Evolutionary conservation across 2,797 vertebrate species (phyloP), one percentile per base, ranked within the genome.

Genomic region (Enteromius treurensis): DNA sequence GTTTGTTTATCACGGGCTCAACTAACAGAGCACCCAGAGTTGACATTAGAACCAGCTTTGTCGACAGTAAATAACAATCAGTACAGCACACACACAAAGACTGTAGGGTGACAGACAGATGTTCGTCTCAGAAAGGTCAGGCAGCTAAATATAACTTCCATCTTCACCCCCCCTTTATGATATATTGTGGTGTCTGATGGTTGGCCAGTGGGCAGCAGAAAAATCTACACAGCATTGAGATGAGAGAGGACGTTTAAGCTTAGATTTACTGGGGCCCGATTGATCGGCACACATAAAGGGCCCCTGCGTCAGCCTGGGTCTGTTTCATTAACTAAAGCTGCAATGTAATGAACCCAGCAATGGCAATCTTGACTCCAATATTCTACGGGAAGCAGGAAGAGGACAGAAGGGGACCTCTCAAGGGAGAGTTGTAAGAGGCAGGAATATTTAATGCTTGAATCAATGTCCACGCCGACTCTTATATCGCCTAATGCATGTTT

Each of bases 401-500:
- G 34, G 47, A 42, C 47, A 69, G 53, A 60, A 62, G 26, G 47
- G 74, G 76, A 71, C 29, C 40, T 62, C 45, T 55, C 13, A 47
- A 15, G 49, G 75, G 55, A 81, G 34, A 69, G 79, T 47, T 83
- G 76, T 86, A 82, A 89, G 75, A 73, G 11, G 67, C 69, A 62
- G 77, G 47, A 58, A 85, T 68, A 78, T 86, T 96, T 95, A 93
- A 93, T 92, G 90, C 93, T 94, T 96, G 96, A 97, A 97, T 97
- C 96, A 96, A 97, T 96, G 93, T 94, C 94, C 92, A 91, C 91
- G 95, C 93, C 91, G 93, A 93, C 94, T 95, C 95, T 96, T 96
- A 95, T 95, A 95, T 94, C 93, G 96, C 95, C 96, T 96, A 96
- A 97, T 96, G 95, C 95, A 95, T 96, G 97, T 96, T 97, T 97